Evolutionary conservation across 2,888 invertebrate genomes (phyloP).

Genomic region (Cerceris ruficornis): DNA sequence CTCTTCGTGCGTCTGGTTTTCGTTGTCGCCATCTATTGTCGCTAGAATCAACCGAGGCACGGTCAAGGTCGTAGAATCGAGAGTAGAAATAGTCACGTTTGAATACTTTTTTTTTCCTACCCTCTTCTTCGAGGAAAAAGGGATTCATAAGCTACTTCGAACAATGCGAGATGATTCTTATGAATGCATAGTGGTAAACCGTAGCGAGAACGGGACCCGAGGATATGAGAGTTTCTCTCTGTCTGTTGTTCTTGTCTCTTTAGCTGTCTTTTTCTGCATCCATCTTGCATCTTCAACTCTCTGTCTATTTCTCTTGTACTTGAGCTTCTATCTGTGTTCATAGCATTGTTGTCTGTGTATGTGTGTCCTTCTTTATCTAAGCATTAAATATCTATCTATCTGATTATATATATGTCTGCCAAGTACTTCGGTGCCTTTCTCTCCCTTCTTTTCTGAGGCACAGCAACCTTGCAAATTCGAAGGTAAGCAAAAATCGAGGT

Average conservation of each 20-base stretch:
- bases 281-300: no score
- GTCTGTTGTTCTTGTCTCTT: not conserved
- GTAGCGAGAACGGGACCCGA: constrained; percentile 9
- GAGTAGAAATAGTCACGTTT: constrained; percentile 24
- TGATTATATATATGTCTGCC: no score
- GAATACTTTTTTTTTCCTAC: constrained; percentile 37
- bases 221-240: not conserved
- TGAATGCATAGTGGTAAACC: constrained; percentile 26
- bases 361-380: no score
- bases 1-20: constrained; percentile 17
- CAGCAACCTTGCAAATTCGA: not conserved
- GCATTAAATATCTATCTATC: no score
- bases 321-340: no score
- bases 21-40: constrained; percentile 35
- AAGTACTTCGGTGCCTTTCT: not conserved
- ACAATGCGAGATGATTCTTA: constrained; percentile 29
- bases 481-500: constrained; percentile 1
- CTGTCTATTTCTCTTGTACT: no score
- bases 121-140: constrained; percentile 20
- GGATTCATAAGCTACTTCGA: constrained; percentile 1
- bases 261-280: no score
- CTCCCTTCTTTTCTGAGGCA: not conserved
- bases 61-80: constrained; percentile 52
- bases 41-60: constrained; percentile 34
- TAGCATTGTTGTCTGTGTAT: no score